Evolutionary conservation across 1,140 invertebrate genomes (phyloP).

Genomic region (Zaprionus gabonicus): DNA sequence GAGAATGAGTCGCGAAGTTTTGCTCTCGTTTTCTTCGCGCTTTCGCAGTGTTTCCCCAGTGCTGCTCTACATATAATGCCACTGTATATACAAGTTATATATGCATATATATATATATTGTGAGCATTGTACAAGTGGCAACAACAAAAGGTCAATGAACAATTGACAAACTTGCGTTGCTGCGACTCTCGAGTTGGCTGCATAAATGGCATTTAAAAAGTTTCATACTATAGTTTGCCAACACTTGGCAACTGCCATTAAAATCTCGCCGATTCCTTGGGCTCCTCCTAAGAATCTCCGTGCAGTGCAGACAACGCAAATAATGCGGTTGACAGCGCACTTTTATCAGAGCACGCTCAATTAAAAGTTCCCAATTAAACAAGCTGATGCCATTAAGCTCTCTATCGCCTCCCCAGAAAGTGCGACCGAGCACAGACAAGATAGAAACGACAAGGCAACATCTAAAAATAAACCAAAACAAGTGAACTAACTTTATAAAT

Average conservation of each 20-base stretch:
- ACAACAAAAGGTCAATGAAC: conserved; percentile 73
- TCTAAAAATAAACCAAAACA: not conserved
- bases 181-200: conserved; percentile 30
- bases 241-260: conserved; percentile 58
- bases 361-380: conserved; percentile 50
- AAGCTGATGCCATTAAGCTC: not conserved
- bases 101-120: conserved; percentile 6
- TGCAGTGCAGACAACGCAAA: not conserved
- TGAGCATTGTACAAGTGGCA: not conserved
- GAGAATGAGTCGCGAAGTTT: conserved; percentile 40
- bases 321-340: conserved; percentile 16
- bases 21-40: conserved; percentile 14
- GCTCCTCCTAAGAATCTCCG: conserved; percentile 1
- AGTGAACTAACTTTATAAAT: not conserved
- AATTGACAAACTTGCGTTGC: conserved; percentile 65
- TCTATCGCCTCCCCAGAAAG: not conserved
- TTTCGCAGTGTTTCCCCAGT: not conserved
- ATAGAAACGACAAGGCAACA: too few species aligned
- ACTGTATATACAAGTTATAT: not conserved
- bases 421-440: not conserved
- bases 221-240: conserved; percentile 66
- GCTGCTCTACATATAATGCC: not conserved
- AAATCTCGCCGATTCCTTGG: conserved; percentile 48
- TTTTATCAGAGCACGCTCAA: conserved; percentile 37
- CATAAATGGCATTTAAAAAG: conserved; percentile 68